phyloP scores from a whole-genome alignment of 53 echinoderm and acorn worm genomes.

The Glandiceps talaboti region DNA sequence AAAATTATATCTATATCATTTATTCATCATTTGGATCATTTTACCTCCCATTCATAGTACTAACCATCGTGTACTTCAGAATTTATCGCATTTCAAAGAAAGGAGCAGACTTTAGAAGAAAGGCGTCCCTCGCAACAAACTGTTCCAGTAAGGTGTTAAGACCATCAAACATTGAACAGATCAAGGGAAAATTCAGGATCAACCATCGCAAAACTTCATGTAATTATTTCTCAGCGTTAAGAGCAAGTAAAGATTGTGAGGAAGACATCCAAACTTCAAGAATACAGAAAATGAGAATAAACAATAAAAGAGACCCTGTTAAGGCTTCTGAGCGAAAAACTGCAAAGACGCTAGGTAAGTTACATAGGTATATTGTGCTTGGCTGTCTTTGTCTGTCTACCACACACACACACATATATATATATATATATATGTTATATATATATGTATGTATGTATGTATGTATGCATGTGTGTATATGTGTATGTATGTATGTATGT shows the following conservation, averaged over 20 bases:
- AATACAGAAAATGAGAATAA: neutral
- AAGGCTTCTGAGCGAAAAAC: constrained; percentile 37
- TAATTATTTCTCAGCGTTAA: neutral
- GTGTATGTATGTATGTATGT: neutral
- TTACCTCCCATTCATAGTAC: constrained; percentile 58
- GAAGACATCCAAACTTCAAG: neutral
- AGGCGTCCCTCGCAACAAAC: neutral
- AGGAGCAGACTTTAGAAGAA: constrained; percentile 38
- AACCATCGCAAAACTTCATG: neutral
- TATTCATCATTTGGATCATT: constrained; percentile 62
- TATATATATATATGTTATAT: no score
- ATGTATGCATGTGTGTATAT: neutral
- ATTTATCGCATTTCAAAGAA: constrained; percentile 47
- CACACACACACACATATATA: neutral
- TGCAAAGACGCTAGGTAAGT: constrained; percentile 73
- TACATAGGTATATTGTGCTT: neutral
- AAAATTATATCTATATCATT: constrained; percentile 46
- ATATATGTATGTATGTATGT: no score
- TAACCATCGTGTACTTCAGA: constrained; percentile 43
- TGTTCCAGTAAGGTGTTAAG: neutral
- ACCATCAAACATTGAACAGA: neutral
- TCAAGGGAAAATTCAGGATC: no score
- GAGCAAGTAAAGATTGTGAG: neutral
- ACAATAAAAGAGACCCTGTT: neutral
- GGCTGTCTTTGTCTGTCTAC: neutral